These are phyloP conservation scores for Patella pellucida DNA, from an alignment of 2,888 invertebrate species.

Conservation along the genomic window DNA sequence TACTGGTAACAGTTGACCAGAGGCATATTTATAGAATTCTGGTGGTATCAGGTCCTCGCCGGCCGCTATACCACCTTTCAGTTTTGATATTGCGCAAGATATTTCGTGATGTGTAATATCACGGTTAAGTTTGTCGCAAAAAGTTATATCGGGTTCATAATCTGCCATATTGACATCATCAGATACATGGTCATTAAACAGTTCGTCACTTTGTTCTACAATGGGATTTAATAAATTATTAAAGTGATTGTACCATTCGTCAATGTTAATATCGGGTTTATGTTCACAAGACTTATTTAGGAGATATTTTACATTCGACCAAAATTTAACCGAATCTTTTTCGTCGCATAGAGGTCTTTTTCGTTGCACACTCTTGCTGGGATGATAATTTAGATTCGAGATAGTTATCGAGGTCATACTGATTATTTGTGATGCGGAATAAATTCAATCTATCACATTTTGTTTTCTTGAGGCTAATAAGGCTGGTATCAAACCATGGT, in stretches of 20 bases:
- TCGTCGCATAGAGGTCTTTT: background rate
- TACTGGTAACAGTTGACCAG: constrained; percentile 13
- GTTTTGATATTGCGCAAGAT: background rate
- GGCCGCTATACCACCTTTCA: constrained; percentile 18
- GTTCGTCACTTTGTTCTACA: background rate
- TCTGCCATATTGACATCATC: background rate
- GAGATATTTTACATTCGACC: background rate
- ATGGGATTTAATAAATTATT: background rate
- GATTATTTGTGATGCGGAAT: constrained; percentile 6
- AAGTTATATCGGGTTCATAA: too few species aligned
- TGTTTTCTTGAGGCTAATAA: constrained; percentile 3
- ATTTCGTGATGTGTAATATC: constrained; percentile 15
- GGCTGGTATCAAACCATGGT: background rate
- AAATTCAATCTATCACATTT: constrained; percentile 2
- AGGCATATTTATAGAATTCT: constrained; percentile 15
- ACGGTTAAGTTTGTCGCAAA: background rate
- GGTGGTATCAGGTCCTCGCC: constrained; percentile 2
- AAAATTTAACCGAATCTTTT: background rate
- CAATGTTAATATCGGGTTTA: background rate
- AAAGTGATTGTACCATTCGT: background rate
- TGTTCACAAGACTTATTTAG: background rate
- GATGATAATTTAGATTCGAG: background rate
- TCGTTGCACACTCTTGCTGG: background rate
- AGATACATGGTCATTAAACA: constrained; percentile 2
- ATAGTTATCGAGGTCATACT: background rate